Evolutionary conservation across 2,888 invertebrate species (phyloP).

Genomic region (Drosophila paramelanica): DNA sequence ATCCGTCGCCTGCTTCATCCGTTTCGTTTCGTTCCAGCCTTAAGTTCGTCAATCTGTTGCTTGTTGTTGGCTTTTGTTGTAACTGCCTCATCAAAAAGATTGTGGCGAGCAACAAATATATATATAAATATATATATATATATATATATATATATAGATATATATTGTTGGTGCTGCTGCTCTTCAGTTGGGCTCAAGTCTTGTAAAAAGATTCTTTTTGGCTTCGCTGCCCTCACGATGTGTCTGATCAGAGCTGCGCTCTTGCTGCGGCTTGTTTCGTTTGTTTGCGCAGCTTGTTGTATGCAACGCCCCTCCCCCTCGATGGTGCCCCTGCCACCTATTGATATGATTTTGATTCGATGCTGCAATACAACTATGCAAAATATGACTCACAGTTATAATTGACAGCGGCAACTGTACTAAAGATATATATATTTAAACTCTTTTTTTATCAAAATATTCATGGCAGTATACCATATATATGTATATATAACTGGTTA

Average conservation of each 20-base stretch:
- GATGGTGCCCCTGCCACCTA: background rate
- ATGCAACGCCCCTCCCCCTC: constrained; percentile 5
- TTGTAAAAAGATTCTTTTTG: constrained; percentile 59
- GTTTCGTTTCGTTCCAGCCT: constrained; percentile 49
- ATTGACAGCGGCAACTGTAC: constrained; percentile 37
- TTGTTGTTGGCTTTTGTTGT: constrained; percentile 67
- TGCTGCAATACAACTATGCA: constrained; percentile 22
- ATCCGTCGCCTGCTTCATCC: constrained; percentile 37
- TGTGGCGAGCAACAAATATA: constrained; percentile 55
- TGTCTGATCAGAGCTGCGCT: constrained; percentile 26
- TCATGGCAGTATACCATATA: too few species aligned
- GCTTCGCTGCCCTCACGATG: constrained; percentile 31
- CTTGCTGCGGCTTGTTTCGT: constrained; percentile 21
- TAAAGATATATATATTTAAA: background rate
- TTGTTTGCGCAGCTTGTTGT: constrained; percentile 39
- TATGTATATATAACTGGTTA: too few species aligned
- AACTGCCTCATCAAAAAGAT: constrained; percentile 70
- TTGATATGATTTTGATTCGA: constrained; percentile 36
- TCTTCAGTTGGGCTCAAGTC: constrained; percentile 47
- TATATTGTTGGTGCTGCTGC: constrained; percentile 22
- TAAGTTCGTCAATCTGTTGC: constrained; percentile 74
- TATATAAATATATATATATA: constrained; percentile 13
- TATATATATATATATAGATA: constrained; percentile 8
- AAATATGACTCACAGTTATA: constrained; percentile 25
- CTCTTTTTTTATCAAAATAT: too few species aligned